Base-by-base conservation (phyloP, 2,888 invertebrate genomes). In the Bombylius major region DNA sequence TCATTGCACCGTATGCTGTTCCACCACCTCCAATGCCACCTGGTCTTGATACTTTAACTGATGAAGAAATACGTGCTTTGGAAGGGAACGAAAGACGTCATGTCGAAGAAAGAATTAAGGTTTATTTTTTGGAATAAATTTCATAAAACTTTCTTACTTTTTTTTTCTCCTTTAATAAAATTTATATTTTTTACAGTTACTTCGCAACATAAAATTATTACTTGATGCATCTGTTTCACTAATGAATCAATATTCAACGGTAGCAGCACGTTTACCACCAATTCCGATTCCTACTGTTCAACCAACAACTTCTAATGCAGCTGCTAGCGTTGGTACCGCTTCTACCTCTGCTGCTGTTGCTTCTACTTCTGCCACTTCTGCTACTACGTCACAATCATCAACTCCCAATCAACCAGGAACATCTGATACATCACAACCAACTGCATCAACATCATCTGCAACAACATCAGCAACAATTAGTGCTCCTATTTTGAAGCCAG, bases 171-270 rank as follows among this genome's bases (percentile, higher is more conserved):
- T 39, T 8, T 31, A 34, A 9, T 32, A 49, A 47, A 42, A 36
- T 23, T 23, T 23, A 50, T 55, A 51, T 53, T 58, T 55, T 63
- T 77, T 84, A 7, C 75, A 85, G 77, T 79, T 87, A 66, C 77
- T 93, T 53, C 81, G 85, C 58, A 90, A 94, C 75, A 87, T 94
- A 62, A 86, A 92, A 77, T 78, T 90, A 4, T 82, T 99, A 73
- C 73, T 99, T 63, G 97, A 98, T 73, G 93, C 96, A 47, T 94
- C 96, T 5, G 88, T 89, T 58, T 77, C 91, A 51, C 86, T 98
- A 76, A 92, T 98, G 89, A 89, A 91, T 67, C 96, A 97, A 71
- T 98, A 97, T 73, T 84, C 86, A 58, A 78, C 82, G 51, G 82
- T 86, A 32, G 83, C 84, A 51, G 76, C 82, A 51, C 78, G 72